Base-by-base conservation (phyloP, 2,888 invertebrate species). In the Amblyjoppa proteus region DNA sequence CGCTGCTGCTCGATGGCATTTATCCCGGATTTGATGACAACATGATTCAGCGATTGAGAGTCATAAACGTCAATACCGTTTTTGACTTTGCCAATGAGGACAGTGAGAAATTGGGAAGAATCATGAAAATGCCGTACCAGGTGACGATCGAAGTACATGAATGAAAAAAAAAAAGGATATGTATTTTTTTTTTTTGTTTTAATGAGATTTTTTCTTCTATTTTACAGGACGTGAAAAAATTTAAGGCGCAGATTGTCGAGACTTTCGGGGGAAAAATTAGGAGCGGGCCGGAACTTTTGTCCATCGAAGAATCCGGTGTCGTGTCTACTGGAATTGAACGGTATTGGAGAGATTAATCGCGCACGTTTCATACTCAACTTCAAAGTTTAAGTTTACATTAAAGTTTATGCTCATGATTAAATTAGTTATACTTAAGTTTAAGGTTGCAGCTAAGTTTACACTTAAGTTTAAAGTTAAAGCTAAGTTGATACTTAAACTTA, bases 61-160 rank as follows among this genome's bases (percentile, higher is more conserved):
- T 94, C 80, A 95, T 95, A 90, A 95, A 95, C 77, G 95, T 97
- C 83, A 93, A 90, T 84, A 96, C 96, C 11, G 92, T 95, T 58
- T 90, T 95, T 51, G 95, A 96, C 89, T 96, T 96, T 92, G 92
- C 96, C 82, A 93, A 95, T 88, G 95, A 95, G 89, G 95, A 96
- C 89, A 92, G 94, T 20, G 95, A 95, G 83, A 95, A 95, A 88
- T 90, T 97, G 85, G 91, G 94, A 53, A 91, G 90, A 20, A 89
- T 95, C 73, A 95, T 95, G 9, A 95, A 94, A 90, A 92, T 96
- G 75, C 92, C 92, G 70, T 94, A 95, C 87, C 94, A 95, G 90
- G 95, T 96, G 91, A 88, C 94, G 88, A 87, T 75, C 16, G 49
- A 80, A 34, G 28, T 7, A 25, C 13, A 51, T 94, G 88, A 87